A percentile compares a stretch with the other conserved stretches of the same genome.
Evolutionary conservation across 1,140 invertebrate species (phyloP).

Genomic region (Drosophila pallidifrons): DNA sequence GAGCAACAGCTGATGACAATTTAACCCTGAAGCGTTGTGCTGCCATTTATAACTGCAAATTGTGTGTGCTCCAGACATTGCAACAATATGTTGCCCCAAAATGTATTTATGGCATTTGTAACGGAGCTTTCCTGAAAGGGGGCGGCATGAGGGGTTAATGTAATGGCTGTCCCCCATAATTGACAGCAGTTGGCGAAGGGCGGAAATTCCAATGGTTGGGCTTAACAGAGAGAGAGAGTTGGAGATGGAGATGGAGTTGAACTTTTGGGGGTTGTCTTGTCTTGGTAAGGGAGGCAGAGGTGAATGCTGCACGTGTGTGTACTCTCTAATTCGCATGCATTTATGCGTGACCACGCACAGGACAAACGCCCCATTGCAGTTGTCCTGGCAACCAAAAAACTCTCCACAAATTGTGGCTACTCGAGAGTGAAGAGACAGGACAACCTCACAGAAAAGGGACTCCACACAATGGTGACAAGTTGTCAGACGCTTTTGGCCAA

Average conservation of each 20-base stretch:
- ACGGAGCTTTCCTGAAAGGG: constrained; percentile 22
- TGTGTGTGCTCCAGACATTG: constrained; percentile 66
- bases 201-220: constrained; percentile 62
- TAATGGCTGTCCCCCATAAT: constrained; percentile 59
- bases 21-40: constrained; percentile 23
- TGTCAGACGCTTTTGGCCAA: constrained; percentile 47
- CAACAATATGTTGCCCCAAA: constrained; percentile 73
- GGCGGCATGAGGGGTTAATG: background rate
- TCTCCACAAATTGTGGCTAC: constrained; percentile 7
- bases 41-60: constrained; percentile 74
- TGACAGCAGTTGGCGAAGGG: constrained; percentile 23
- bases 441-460: background rate
- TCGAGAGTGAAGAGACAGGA: constrained; percentile 1
- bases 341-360: constrained; percentile 80
- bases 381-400: constrained; percentile 28
- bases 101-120: constrained; percentile 71
- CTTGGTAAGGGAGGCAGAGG: background rate
- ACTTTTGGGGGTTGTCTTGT: constrained; percentile 4
- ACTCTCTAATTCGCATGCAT: constrained; percentile 79
- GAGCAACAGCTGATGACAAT: constrained; percentile 70
- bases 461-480: constrained; percentile 52
- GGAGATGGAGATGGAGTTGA: constrained; percentile 14
- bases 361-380: constrained; percentile 8
- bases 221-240: constrained; percentile 17
- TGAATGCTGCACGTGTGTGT: constrained; percentile 57